Base-by-base conservation (phyloP, 1,140 invertebrate genomes). In the Leptoteleia sp. region DNA sequence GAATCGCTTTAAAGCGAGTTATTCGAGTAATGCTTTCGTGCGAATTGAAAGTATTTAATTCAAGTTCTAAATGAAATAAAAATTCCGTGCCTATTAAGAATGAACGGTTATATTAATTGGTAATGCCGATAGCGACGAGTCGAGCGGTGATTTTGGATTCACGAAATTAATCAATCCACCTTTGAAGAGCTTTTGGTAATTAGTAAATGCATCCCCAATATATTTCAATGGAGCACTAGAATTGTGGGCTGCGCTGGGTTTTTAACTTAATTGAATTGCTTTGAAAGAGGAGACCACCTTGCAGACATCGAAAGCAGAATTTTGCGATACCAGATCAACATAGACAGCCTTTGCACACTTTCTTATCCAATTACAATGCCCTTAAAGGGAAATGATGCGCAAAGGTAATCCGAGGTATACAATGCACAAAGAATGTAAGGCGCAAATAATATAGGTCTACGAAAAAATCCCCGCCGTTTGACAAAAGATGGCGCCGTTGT, bases 231-330 rank as follows among this genome's bases (percentile, higher is more conserved):
- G 52, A 54, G 67, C 13, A 47, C 47, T 78, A 48, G 54, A 72
- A 54, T 59, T 62, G 61, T 55, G 42, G 47, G 25, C 25, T 72
- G 38, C 31, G 17, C 52, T 16, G 38, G 55, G 45, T n/a, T 71
- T 78, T 71, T 59, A 72, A 54, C 54, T 42, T 57, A 65, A 78
- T 78, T 71, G 52, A 78, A 78, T 78, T 72, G 25, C 52, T 38
- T 12, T 47, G 38, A 67, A 78, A 78, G 61, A 71, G 52, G 67
- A 71, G 59, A 47, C 40, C 12, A 57, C 35, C 45, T 65, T 52
- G 52, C 40, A 52, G 59, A 50, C 43, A 75, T 45, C 31, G 16
- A 19, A 11, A 45, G 54, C 37, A 48, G 57, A 57, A 48, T 73
- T 55, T 64, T n/a, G 42, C 50, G 47, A 73, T 55, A 54, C 8